phyloP scores from a whole-genome alignment of 1,140 invertebrate species.

The Achroia grisella region DNA sequence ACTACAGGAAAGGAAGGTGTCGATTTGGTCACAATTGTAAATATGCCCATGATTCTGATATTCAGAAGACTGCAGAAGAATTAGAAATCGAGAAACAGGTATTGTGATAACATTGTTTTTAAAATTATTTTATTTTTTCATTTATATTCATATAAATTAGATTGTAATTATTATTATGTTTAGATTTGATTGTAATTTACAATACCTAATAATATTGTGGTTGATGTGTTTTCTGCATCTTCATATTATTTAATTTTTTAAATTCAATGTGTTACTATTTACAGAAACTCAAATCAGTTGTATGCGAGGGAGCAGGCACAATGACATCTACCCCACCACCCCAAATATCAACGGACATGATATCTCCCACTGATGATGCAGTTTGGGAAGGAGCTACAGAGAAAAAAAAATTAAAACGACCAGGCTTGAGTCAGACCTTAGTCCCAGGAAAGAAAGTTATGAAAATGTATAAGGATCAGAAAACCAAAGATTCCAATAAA shows the following conservation, averaged over 20 bases:
- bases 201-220: too few relatives aligned
- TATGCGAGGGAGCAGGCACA: constrained; percentile 57
- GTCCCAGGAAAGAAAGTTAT: constrained; percentile 90
- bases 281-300: constrained; percentile 52
- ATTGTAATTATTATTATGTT: too few relatives aligned
- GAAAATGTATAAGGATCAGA: constrained; percentile 80
- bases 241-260: background rate
- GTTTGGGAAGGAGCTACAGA: constrained; percentile 74
- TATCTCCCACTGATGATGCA: constrained; percentile 55
- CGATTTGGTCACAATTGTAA: constrained; percentile 94
- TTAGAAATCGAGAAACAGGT: constrained; percentile 74
- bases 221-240: too few relatives aligned
- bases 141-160: too few relatives aligned
- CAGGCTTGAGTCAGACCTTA: constrained; percentile 84
- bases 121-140: too few relatives aligned
- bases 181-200: too few relatives aligned
- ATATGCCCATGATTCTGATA: constrained; percentile 92
- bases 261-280: constrained; percentile 12
- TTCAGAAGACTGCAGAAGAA: constrained; percentile 76
- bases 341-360: constrained; percentile 26
- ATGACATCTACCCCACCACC: constrained; percentile 42
- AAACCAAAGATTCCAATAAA: constrained; percentile 50
- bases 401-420: constrained; percentile 81
- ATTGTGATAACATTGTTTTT: background rate
- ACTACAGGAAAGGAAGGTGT: constrained; percentile 92